Base-by-base conservation (phyloP, 2,797 vertebrate species). In the Coccyzus lansbergi region DNA sequence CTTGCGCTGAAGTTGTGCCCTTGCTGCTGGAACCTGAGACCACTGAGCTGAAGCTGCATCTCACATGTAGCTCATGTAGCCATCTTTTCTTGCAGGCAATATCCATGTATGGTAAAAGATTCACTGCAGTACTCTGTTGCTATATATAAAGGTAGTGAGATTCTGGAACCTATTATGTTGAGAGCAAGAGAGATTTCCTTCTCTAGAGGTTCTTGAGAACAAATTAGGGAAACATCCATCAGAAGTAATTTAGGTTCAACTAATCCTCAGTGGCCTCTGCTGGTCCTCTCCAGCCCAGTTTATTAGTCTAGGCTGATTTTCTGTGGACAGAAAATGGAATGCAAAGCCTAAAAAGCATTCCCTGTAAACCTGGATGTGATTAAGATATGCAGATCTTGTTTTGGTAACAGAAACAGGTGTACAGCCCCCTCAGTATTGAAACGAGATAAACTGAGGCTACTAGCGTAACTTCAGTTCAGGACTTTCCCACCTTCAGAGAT, bases 31-130 rank as follows among this genome's bases (percentile, higher is more conserved):
- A 94, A 95, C 59, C 40, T 70, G 93, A 96, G 83, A 91, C 36
- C 20, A 8, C 36, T 49, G 33, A 94, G 52, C 51, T 74, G 51
- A 72, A 84, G 74, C 52, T 6, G 20, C 4, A 65, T 87, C 49
- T 93, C 51, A 28, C 80, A 59, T 88, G 59, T 83, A 84, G 85
- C 67, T 86, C 77, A 26, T 2, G 24, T 82, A 74, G 77, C 74
- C 31, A 10, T 72, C 42, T 91, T 93, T 96, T 93, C 77, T 82
- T 74, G 74, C 74, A 90, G 83, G 52, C 90, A 70, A 38, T 82
- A 59, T 46, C 96, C 95, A 82, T 96, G 72, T 94, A 94, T 95
- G 94, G 95, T 91, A 86, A 95, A 71, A 89, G 82, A 71, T 84
- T 89, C 5, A 2, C 82, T 92, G 60, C 81, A 80, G 80, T 59